phyloP scores from a whole-genome alignment of 2,113 vertebrate species.

The Drymodes brunneopygia region DNA sequence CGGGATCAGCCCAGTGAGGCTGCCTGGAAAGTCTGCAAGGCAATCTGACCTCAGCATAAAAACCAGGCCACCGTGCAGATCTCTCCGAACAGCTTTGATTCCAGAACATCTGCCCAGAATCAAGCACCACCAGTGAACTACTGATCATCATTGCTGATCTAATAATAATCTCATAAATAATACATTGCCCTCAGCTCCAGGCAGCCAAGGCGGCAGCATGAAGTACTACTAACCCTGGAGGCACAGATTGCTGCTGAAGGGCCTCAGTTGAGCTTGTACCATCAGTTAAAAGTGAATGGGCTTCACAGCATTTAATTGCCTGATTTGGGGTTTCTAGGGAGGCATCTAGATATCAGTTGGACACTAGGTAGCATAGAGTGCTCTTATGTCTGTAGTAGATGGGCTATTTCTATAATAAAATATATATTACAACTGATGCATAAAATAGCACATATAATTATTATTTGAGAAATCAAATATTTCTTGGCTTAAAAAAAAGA shows the following conservation, averaged over 20 bases:
- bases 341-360: not conserved
- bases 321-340: not conserved
- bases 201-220: not conserved
- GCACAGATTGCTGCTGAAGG: slow-evolving; percentile 43
- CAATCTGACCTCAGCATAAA: not conserved
- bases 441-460: not conserved
- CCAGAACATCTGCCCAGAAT: slow-evolving; percentile 38
- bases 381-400: not conserved
- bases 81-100: not conserved
- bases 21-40: not conserved
- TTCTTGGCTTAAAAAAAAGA: not conserved
- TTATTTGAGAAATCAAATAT: not conserved
- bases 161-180: slow-evolving; percentile 41
- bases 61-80: not conserved
- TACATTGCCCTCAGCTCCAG: not conserved
- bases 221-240: slow-evolving; percentile 7
- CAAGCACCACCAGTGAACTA: slow-evolving; percentile 22
- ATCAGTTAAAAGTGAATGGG: not conserved
- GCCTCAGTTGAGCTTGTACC: slow-evolving; percentile 16
- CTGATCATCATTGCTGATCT: slow-evolving; percentile 27
- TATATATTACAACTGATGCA: not conserved
- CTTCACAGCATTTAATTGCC: not conserved
- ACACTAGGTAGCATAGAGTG: not conserved
- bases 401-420: not conserved
- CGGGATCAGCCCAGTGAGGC: not conserved